These are phyloP conservation scores for Drosophila mettleri DNA, from an alignment of 2,888 invertebrate genomes.

Conservation along the genomic window DNA sequence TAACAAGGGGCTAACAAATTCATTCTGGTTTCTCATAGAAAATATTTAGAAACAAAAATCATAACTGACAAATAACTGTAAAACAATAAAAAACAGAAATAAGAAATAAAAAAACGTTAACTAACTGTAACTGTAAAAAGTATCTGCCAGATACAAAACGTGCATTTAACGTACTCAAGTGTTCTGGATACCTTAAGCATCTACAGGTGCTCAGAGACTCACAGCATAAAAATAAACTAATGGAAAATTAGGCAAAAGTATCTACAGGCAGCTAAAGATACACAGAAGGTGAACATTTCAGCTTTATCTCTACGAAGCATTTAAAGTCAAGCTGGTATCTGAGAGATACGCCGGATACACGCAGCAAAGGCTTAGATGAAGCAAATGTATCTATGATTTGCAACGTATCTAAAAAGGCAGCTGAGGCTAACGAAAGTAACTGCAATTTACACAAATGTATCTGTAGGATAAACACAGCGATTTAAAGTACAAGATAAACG, in stretches of 20 bases:
- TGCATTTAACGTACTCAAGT: slow-evolving; percentile 14
- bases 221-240: too few species aligned
- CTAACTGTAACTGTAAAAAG: neutral
- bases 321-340: too few species aligned
- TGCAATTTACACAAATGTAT: slow-evolving; percentile 1
- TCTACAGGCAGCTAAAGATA: neutral
- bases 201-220: slow-evolving; percentile 44
- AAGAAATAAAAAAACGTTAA: slow-evolving; percentile 2
- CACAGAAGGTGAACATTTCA: too few species aligned
- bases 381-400: neutral
- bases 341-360: neutral
- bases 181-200: slow-evolving; percentile 14
- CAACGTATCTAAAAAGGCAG: neutral
- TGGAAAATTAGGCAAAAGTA: slow-evolving; percentile 18
- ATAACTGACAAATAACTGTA: slow-evolving; percentile 35
- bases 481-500: too few species aligned
- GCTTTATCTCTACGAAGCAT: too few species aligned
- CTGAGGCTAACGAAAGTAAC: too few species aligned
- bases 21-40: slow-evolving; percentile 71
- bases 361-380: neutral
- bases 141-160: slow-evolving; percentile 26
- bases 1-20: slow-evolving; percentile 66
- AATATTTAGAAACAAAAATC: slow-evolving; percentile 70
- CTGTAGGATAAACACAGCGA: too few species aligned
- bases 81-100: slow-evolving; percentile 41